Base-by-base conservation (phyloP, 2,113 vertebrate species). In the Tiliqua scincoides region DNA sequence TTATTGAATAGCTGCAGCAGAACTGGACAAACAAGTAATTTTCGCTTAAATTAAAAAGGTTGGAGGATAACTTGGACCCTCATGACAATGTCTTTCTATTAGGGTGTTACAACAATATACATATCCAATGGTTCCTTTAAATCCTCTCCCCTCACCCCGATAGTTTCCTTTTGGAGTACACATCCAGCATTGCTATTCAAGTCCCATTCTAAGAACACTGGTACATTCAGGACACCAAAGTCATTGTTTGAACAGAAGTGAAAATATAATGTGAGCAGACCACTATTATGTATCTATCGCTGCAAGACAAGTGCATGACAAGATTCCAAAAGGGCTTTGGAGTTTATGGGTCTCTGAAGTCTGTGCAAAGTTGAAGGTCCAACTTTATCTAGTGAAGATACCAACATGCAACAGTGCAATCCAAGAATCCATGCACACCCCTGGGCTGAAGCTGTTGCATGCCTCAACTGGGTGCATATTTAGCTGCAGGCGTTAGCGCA, bases 11-110 rank as follows among this genome's bases (percentile, higher is more conserved):
- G 37, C 52, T 82, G 76, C 21, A 91, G 74, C 6, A 61, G 79
- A 95, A 93, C 59, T 61, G 89, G 92, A 92, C 91, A 89, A 35
- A 95, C 84, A 86, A 84, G 93, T 89, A 92, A 63, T 83, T 85
- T 93, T 90, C 48, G 21, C 43, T 67, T n/a, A 79, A 86, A 81
- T 32, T 89, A 88, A 83, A 63, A 73, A 85, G 86, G 70, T 70
- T 91, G 48, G 71, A 89, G 85, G 93, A 92, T 43, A 68, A 88
- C 88, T 70, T 91, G 92, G 89, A 93, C 94, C 92, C 91, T 30
- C 78, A 35, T 48, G 30, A 84, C 63, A 0, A 0, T 9, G 83
- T 32, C 32, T 25, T 40, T 86, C 52, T 82, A 37, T 90, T 87
- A 87, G 4, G 18, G 15, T 20, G 54, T 85, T 40, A 10, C 63